Percentiles rank a stretch among this genome's conserved stretches.
These are phyloP conservation scores for Agrilus mali DNA, from an alignment of 2,888 invertebrate species.

Conservation along the genomic window DNA sequence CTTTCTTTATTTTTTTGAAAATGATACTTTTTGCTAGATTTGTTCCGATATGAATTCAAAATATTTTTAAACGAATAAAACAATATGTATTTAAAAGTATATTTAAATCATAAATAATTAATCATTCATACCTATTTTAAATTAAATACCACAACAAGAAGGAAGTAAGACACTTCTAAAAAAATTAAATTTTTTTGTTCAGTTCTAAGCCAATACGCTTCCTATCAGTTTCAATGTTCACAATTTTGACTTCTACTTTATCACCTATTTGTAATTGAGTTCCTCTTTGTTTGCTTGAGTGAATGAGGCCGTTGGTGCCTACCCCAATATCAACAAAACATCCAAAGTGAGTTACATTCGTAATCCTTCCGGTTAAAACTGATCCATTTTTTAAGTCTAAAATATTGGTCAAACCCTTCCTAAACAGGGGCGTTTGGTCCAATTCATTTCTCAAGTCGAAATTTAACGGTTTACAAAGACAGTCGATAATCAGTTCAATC, in stretches of 20 bases:
- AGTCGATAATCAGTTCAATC: slow-evolving; percentile 57
- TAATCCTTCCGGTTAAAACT: slow-evolving; percentile 61
- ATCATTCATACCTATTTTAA: no score
- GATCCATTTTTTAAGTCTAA: slow-evolving; percentile 51
- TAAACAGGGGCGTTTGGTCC: slow-evolving; percentile 59
- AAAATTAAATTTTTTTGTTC: slow-evolving; percentile 15
- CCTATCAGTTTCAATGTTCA: slow-evolving; percentile 42
- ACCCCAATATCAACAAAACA: slow-evolving; percentile 83
- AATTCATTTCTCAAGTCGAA: slow-evolving; percentile 61
- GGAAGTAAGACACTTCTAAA: no score
- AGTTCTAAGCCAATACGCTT: slow-evolving; percentile 37
- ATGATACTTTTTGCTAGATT: no score
- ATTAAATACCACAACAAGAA: no score
- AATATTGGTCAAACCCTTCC: slow-evolving; percentile 53
- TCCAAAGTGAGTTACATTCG: slow-evolving; percentile 81
- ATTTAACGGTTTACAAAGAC: slow-evolving; percentile 53
- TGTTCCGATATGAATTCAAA: no score
- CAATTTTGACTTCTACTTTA: slow-evolving; percentile 52
- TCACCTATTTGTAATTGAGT: slow-evolving; percentile 51
- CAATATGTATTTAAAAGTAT: no score
- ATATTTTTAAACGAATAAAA: no score
- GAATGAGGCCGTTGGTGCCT: slow-evolving; percentile 57
- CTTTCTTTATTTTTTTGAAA: no score
- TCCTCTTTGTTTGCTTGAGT: slow-evolving; percentile 45
- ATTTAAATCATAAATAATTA: no score